Evolutionary conservation across 1,140 invertebrate genomes (phyloP), one percentile per base, ranked within the genome.

Genomic region (Plectrocnemia conspersa): DNA sequence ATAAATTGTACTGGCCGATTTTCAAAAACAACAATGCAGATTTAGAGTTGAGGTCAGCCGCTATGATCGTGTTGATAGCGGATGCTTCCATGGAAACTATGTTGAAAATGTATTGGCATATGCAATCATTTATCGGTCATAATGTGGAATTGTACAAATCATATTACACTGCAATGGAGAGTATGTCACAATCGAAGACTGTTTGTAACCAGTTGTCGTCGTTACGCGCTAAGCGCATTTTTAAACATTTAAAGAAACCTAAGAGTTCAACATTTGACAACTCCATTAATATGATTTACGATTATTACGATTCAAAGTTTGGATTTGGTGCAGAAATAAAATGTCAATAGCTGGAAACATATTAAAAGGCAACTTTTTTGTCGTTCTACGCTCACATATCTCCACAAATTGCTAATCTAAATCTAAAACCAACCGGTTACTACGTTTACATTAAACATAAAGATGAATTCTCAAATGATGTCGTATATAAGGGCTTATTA

Each of bases 121-220:
- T 77, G 71, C 52, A 64, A 9, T 41, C 66, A 7, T 71, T 74
- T 52, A 62, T n/a, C n/a, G n/a, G n/a, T n/a, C n/a, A 57, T 5
- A 61, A 71, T 41, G 49, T 66, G 18, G 66, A 74, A 54, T 57
- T 77, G 3, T 76, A 75, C 54, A 70, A 70, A 42, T 74, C 69
- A 41, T 68, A 74, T 54, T 64, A 75, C 32, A 72, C 66, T 1
- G 71, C 67, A 0, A 33, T 76, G n/a, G 61, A 69, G 52, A 61
- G 63, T 19, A 47, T 76, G n/a, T 59, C 67, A 1, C 61, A 67
- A 42, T 66, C 67, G 4, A 64, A 63, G 6, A 64, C 70, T 41
- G 67, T 71, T 25, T 76, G 74, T 35, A 49, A 65, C 52, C 9
- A 22, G 70, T 64, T 24, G 58, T 63, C 16, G 59, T 66, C 22